phyloP scores from a whole-genome alignment of 2,113 vertebrate genomes.

The Epinephelus fuscoguttatus region DNA sequence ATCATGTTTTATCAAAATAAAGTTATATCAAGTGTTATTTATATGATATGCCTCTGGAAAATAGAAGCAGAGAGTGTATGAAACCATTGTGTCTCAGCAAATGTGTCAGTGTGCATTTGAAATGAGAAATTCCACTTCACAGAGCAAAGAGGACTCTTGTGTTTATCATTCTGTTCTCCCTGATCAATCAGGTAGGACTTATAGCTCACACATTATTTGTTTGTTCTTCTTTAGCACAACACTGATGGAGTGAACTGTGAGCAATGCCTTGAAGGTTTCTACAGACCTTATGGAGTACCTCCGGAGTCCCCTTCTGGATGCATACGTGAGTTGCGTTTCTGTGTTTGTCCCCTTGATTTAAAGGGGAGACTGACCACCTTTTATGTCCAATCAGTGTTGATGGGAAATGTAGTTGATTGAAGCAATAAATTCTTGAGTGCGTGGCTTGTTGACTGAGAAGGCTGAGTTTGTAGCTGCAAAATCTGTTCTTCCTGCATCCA shows the following conservation, averaged over 20 bases:
- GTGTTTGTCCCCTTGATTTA: neutral
- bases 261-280: conserved; percentile 89
- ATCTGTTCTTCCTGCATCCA: no score
- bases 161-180: neutral
- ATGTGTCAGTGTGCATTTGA: neutral
- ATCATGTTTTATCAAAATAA: conserved; percentile 1
- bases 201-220: neutral
- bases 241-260: conserved; percentile 96
- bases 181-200: neutral
- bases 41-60: neutral
- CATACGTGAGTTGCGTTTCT: conserved; percentile 85
- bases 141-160: neutral
- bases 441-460: no score
- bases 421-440: no score
- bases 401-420: no score
- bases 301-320: conserved; percentile 86
- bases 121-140: neutral
- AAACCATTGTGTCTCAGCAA: neutral
- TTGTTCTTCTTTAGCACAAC: conserved; percentile 88
- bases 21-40: neutral
- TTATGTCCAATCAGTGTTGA: no score
- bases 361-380: no score
- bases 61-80: neutral
- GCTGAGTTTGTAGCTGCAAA: no score
- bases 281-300: conserved; percentile 85